phyloP scores from a whole-genome alignment of 2,113 vertebrate species.

The Sialia sialis region DNA sequence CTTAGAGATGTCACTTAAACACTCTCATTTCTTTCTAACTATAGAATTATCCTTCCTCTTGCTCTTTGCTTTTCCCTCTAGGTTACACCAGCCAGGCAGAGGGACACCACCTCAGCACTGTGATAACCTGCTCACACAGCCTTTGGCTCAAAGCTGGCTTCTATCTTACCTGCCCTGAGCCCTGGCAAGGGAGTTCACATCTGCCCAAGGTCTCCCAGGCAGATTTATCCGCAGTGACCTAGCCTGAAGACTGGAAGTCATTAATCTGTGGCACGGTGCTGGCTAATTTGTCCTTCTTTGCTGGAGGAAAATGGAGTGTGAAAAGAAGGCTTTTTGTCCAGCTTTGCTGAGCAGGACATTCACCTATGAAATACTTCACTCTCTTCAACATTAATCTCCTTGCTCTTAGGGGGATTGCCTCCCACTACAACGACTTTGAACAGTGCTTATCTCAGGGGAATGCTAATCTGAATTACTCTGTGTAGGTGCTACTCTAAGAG shows the following conservation, averaged over 20 bases:
- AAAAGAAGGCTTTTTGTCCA: background rate
- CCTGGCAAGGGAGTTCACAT: fast-evolving
- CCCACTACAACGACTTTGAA: background rate
- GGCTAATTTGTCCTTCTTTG: background rate
- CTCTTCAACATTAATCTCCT: background rate
- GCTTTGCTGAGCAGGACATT: background rate
- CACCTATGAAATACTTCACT: background rate
- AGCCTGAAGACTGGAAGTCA: background rate
- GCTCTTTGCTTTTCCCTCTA: background rate
- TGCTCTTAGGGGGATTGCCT: background rate
- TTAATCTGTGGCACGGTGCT: fast-evolving
- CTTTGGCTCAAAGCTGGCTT: background rate
- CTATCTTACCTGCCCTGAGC: background rate
- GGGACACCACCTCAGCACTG: background rate
- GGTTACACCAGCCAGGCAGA: background rate
- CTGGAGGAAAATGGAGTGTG: background rate
- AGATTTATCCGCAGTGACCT: background rate
- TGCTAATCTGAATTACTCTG: background rate
- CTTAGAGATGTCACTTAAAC: background rate
- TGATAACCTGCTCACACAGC: fast-evolving
- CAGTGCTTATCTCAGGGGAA: background rate
- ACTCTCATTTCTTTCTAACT: background rate
- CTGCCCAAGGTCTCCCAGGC: background rate
- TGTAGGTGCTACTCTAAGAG: background rate
- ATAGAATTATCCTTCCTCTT: background rate